A percentile compares a stretch with the other conserved stretches of the same genome.
These are phyloP conservation scores for Cepphus grylle DNA, from an alignment of 2,113 vertebrate genomes.

Conservation along the genomic window DNA sequence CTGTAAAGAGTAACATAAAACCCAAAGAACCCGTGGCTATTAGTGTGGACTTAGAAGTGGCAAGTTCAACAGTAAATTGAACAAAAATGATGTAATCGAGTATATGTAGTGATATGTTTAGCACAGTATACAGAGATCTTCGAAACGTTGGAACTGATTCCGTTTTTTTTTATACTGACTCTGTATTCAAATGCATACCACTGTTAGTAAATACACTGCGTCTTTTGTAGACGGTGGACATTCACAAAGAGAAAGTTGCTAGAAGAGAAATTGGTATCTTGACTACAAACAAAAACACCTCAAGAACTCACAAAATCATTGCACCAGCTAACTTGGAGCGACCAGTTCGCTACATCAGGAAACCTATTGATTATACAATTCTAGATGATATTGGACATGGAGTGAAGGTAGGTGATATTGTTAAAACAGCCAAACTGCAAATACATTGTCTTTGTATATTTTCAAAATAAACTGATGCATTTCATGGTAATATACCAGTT, in stretches of 20 bases:
- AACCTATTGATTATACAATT: constrained; percentile 96
- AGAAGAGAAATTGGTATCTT: constrained; percentile 99
- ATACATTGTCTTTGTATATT: constrained; percentile 57
- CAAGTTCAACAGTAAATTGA: background rate
- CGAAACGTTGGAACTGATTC: background rate
- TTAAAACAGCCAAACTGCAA: constrained; percentile 47
- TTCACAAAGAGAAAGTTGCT: constrained; percentile 99
- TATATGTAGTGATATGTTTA: background rate
- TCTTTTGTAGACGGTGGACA: constrained; percentile 94
- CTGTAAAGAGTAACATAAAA: background rate
- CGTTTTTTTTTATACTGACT: constrained; percentile 13
- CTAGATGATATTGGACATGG: constrained; percentile 98
- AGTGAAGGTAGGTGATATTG: constrained; percentile 87
- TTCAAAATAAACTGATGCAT: constrained; percentile 43
- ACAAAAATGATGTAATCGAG: background rate
- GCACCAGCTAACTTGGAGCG: constrained; percentile 97
- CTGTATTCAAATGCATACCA: constrained; percentile 52
- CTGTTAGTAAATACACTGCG: constrained; percentile 67
- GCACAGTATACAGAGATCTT: background rate
- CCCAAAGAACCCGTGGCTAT: background rate
- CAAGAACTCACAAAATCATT: constrained; percentile 99
- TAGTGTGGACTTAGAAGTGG: background rate
- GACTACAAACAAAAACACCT: constrained; percentile 99
- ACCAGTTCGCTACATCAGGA: constrained; percentile 98
- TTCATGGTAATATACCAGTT: constrained; percentile 28